Percentiles rank a stretch among this genome's conserved stretches.
Evolutionary conservation across 2,797 vertebrate genomes (phyloP).

Genomic region (Amazonetta brasiliensis): DNA sequence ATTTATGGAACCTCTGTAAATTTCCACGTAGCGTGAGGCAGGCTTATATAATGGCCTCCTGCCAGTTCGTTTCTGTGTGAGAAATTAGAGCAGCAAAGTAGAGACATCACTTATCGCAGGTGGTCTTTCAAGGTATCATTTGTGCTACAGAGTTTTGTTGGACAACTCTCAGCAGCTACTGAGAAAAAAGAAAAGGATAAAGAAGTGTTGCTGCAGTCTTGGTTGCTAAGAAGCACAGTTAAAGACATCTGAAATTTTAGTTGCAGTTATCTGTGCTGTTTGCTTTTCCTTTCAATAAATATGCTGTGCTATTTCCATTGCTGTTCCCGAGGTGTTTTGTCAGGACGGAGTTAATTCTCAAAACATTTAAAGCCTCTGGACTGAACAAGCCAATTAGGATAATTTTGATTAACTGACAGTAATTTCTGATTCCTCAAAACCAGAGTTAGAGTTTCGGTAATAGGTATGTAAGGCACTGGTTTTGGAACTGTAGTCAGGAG

Average conservation of each 20-base stretch:
- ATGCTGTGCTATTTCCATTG: not conserved
- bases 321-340: not conserved
- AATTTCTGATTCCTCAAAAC: not conserved
- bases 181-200: not conserved
- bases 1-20: slow-evolving; percentile 54
- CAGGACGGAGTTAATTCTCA: not conserved
- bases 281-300: not conserved
- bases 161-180: not conserved
- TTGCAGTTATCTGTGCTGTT: not conserved
- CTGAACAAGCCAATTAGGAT: not conserved
- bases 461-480: not conserved
- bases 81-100: not conserved
- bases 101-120: not conserved
- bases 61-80: not conserved
- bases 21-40: slow-evolving; percentile 16
- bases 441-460: not conserved
- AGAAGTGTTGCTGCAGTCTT: not conserved
- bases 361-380: not conserved
- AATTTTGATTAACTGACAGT: not conserved
- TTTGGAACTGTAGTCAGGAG: not conserved
- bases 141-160: not conserved
- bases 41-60: not conserved
- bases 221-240: not conserved
- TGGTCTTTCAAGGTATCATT: not conserved
- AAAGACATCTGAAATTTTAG: not conserved